A percentile compares a stretch with the other conserved stretches of the same genome.
Conservation (phyloP, 2,888 invertebrate species). For the Morinoia aosen region DNA sequence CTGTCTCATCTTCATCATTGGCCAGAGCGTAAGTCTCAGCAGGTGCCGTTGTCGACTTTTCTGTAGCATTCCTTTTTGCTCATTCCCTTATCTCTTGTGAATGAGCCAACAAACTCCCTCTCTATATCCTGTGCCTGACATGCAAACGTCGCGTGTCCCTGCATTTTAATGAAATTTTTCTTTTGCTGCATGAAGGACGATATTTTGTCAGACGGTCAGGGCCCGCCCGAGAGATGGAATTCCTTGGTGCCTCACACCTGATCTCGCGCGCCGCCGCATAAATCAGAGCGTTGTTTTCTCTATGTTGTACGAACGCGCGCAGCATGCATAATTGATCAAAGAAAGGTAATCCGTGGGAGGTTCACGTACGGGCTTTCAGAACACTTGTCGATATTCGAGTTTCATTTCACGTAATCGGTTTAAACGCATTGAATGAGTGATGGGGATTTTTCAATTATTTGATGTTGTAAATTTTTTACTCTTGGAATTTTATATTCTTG, state of each 20-base stretch:
- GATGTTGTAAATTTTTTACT: too few species aligned
- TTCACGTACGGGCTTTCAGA: too few species aligned
- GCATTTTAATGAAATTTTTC: slow-evolving; percentile 17
- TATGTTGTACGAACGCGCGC: background rate
- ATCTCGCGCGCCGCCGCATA: background rate
- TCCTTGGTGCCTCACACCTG: background rate
- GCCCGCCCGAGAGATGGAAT: background rate
- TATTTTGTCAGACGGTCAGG: slow-evolving; percentile 4
- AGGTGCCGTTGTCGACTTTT: background rate
- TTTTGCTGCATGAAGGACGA: background rate
- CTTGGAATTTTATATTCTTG: too few species aligned
- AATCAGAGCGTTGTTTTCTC: background rate
- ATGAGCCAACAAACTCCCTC: slow-evolving; percentile 3
- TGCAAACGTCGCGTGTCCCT: slow-evolving; percentile 3
- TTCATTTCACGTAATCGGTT: too few species aligned
- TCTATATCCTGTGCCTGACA: background rate
- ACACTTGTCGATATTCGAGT: too few species aligned
- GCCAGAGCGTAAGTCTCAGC: background rate
- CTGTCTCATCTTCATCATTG: background rate
- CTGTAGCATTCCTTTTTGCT: background rate
- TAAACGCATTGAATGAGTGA: too few species aligned
- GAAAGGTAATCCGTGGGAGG: background rate
- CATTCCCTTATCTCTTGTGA: slow-evolving; percentile 2
- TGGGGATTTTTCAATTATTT: too few species aligned
- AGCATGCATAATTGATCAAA: background rate